These are phyloP conservation scores for Propithecus perrieri DNA, from an alignment of 2,797 vertebrate genomes.

Conservation along the genomic window DNA sequence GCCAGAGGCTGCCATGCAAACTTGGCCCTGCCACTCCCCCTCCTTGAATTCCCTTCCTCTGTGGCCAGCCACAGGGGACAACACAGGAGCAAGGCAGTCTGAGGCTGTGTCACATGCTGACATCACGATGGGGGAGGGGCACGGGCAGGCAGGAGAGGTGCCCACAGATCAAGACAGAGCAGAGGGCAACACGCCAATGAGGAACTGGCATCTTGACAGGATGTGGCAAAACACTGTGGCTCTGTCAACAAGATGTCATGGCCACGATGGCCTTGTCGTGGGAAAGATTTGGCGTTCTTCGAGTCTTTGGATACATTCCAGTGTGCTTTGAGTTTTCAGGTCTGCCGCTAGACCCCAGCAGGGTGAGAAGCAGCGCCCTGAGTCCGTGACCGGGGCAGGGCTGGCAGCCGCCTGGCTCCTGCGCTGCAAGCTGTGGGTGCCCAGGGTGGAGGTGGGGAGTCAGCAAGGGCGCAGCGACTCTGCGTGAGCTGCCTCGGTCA, in stretches of 20 bases:
- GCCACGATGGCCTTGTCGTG: not conserved
- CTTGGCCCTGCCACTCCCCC: no score
- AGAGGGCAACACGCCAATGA: not conserved
- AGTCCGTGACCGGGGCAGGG: not conserved
- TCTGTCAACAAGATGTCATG: not conserved
- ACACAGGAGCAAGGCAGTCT: not conserved
- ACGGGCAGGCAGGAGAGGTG: accelerated
- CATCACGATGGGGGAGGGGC: not conserved
- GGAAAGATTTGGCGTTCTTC: not conserved
- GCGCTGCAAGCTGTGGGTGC: accelerated
- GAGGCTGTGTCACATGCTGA: not conserved
- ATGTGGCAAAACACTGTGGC: not conserved
- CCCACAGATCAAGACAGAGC: not conserved
- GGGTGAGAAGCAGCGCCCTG: accelerated
- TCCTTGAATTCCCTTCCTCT: not conserved
- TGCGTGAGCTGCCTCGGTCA: accelerated
- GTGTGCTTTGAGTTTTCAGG: not conserved
- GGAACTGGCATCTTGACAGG: not conserved
- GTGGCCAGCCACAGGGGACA: no score
- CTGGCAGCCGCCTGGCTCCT: no score
- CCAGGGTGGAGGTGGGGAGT: not conserved
- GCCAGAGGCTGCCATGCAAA: not conserved
- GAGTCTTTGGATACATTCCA: not conserved
- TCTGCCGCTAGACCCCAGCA: no score
- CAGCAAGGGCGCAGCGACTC: not conserved